Percentiles rank a stretch among this genome's conserved stretches.
phyloP scores from a whole-genome alignment of 2,113 vertebrate species.

The Chionis minor region DNA sequence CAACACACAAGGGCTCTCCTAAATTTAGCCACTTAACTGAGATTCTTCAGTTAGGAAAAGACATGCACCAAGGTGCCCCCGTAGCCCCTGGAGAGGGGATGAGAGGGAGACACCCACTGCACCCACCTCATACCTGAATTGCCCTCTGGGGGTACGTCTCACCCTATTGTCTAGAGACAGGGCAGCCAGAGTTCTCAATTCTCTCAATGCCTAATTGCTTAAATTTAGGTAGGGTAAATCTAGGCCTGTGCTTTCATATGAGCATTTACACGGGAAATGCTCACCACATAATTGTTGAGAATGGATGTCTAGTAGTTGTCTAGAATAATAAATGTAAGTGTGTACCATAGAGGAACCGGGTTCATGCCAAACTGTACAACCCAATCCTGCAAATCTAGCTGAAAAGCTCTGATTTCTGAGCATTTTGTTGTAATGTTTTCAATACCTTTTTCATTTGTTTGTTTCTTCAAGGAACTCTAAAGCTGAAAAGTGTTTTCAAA shows the following conservation, averaged over 20 bases:
- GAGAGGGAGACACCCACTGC: not conserved
- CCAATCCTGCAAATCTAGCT: not conserved
- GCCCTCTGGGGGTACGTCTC: not conserved
- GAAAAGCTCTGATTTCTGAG: not conserved
- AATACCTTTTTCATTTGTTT: not conserved
- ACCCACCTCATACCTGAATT: not conserved
- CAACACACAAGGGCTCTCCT: rapidly evolving
- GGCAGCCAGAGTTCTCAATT: not conserved
- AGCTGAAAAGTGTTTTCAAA: not conserved
- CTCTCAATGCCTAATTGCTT: not conserved
- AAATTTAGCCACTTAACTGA: not conserved
- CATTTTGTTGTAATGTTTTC: not conserved
- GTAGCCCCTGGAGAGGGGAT: not conserved
- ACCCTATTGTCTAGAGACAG: not conserved
- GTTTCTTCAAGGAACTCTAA: not conserved
- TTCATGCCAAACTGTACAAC: not conserved
- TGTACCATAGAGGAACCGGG: not conserved
- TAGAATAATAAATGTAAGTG: not conserved
- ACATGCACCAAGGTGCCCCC: not conserved
- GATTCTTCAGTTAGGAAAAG: not conserved
- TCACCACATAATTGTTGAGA: not conserved
- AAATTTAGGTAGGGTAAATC: not conserved
- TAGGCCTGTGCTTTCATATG: not conserved
- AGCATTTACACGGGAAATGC: not conserved
- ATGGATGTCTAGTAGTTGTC: not conserved